Conservation (phyloP, 2,113 vertebrate genomes). For the Conger conger region DNA sequence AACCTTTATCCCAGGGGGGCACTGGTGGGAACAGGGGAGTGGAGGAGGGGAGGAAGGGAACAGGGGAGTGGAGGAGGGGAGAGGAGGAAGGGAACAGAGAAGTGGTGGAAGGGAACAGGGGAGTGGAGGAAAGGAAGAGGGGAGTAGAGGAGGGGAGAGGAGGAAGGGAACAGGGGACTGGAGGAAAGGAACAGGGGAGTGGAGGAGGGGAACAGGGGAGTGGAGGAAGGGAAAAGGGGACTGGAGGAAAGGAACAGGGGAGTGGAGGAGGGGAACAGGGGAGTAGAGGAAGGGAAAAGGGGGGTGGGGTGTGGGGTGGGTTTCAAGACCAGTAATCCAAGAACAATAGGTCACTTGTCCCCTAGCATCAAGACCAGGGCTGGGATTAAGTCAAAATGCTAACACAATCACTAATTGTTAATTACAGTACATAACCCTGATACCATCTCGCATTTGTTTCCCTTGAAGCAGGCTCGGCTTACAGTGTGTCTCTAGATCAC, state of each 20-base stretch:
- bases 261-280: conserved; percentile 2
- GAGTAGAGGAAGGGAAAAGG: not conserved
- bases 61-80: conserved; percentile 2
- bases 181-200: conserved; percentile 16
- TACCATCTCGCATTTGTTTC: not conserved
- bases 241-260: conserved; percentile 18
- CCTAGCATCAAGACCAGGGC: not conserved
- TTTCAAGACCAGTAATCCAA: conserved; percentile 17
- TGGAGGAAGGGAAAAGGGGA: not conserved
- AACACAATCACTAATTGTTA: conserved; percentile 14
- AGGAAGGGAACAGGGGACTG: not conserved
- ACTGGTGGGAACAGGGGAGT: conserved; percentile 13
- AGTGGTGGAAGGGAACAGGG: conserved; percentile 24
- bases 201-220: conserved; percentile 12
- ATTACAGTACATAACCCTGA: conserved; percentile 9
- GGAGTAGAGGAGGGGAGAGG: too few species aligned
- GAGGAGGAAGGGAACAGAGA: too few species aligned
- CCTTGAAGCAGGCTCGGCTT: not conserved
- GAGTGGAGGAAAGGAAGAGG: too few species aligned
- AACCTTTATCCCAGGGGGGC: conserved; percentile 6
- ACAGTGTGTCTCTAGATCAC: not conserved
- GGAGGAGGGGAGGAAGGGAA: conserved; percentile 9
- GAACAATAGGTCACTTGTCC: conserved; percentile 28
- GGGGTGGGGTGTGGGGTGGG: not conserved
- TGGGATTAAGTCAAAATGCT: conserved; percentile 11